Evolutionary conservation across 2,888 invertebrate genomes (phyloP).

Genomic region (Oscheius sp.): DNA sequence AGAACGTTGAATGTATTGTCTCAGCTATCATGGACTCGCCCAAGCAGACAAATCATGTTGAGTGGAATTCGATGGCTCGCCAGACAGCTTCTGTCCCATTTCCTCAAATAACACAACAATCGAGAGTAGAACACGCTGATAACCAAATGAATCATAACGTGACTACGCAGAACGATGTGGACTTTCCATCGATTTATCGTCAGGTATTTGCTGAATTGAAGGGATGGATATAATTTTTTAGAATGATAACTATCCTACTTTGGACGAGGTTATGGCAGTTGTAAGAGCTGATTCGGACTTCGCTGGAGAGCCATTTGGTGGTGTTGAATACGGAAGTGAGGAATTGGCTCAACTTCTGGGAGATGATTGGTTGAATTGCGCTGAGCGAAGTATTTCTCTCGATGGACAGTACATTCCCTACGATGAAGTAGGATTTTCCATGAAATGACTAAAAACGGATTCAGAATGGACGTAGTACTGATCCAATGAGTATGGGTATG

Average conservation of each 20-base stretch:
- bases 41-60: not conserved
- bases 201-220: not conserved
- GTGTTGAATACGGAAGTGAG: constrained; percentile 30
- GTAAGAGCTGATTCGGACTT: constrained; percentile 20
- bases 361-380: constrained; percentile 37
- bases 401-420: constrained; percentile 28
- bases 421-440: not conserved
- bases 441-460: not conserved
- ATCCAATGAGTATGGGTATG: constrained; percentile 19
- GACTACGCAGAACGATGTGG: no score
- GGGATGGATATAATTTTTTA: not conserved
- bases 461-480: constrained; percentile 14
- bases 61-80: constrained; percentile 16
- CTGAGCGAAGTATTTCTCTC: constrained; percentile 13
- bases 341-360: constrained; percentile 38
- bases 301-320: constrained; percentile 7
- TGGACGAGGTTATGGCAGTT: constrained; percentile 22
- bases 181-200: no score
- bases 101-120: not conserved
- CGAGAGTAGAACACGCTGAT: not conserved
- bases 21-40: constrained; percentile 27
- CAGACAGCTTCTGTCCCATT: not conserved
- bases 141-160: not conserved
- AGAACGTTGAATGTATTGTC: constrained; percentile 15
- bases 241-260: not conserved